phyloP scores from a whole-genome alignment of 2,113 vertebrate genomes.

The Dromaius novaehollandiae region DNA sequence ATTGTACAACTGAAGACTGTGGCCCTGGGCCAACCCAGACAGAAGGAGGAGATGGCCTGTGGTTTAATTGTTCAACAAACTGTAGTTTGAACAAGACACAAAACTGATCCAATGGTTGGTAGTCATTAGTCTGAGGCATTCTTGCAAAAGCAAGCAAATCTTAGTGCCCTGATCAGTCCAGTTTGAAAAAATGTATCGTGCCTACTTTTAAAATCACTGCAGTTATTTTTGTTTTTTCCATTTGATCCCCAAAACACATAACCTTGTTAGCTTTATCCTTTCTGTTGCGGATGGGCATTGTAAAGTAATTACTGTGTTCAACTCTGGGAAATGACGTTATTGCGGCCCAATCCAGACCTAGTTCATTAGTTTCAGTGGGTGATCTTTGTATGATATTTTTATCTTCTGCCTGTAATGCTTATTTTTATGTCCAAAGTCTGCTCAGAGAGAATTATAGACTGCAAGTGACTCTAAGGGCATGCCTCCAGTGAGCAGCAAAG shows the following conservation, averaged over 20 bases:
- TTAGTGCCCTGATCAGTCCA: fast-evolving
- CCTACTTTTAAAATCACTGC: not conserved
- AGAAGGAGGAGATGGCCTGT: not conserved
- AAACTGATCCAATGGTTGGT: not conserved
- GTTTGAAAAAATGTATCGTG: not conserved
- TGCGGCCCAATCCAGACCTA: not conserved
- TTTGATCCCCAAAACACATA: not conserved
- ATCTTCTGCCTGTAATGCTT: not conserved
- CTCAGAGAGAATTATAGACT: not conserved
- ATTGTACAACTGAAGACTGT: not conserved
- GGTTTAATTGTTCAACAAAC: not conserved
- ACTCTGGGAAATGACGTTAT: not conserved
- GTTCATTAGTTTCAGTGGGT: not conserved
- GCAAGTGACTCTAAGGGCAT: not conserved
- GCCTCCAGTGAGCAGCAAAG: not conserved
- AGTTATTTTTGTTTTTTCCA: not conserved
- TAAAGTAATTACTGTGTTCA: not conserved
- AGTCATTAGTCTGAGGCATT: not conserved
- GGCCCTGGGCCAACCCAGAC: not conserved
- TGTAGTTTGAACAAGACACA: not conserved
- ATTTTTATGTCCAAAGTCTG: not conserved
- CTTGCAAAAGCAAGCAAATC: not conserved
- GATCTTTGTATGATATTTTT: not conserved
- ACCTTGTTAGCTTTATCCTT: not conserved
- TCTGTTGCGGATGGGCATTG: not conserved